A percentile compares a stretch with the other conserved stretches of the same genome.
These are phyloP conservation scores for Bombus pascuorum DNA, from an alignment of 1,140 invertebrate species.

Conservation along the genomic window DNA sequence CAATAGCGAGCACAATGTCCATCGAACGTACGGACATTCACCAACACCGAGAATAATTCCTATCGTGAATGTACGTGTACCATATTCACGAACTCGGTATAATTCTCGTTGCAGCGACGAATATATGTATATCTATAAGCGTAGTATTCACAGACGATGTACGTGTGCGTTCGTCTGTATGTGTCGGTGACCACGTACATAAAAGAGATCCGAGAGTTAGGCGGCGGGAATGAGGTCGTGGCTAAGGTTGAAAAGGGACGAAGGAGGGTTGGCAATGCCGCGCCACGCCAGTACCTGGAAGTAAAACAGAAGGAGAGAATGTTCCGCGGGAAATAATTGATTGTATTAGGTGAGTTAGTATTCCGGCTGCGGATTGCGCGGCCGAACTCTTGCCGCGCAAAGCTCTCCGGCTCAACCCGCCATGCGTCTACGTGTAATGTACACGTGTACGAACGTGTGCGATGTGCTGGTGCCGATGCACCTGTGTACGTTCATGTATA, in stretches of 20 bases:
- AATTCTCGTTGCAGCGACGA: constrained; percentile 1
- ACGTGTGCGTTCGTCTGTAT: not conserved
- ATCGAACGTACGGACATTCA: not conserved
- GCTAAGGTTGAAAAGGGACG: constrained; percentile 60
- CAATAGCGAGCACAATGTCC: not conserved
- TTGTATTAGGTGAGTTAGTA: constrained; percentile 81
- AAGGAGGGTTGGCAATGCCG: constrained; percentile 56
- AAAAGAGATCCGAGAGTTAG: constrained; percentile 12
- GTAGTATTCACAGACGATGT: not conserved
- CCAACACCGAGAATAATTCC: constrained; percentile 12
- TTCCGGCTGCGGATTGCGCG: constrained; percentile 75
- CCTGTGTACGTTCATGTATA: not conserved
- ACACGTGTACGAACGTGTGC: not conserved
- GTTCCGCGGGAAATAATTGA: constrained; percentile 80
- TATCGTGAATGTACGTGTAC: constrained; percentile 1
- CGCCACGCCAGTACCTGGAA: constrained; percentile 61
- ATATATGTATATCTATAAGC: not conserved
- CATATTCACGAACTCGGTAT: not conserved
- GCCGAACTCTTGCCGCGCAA: constrained; percentile 65
- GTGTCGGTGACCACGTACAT: constrained; percentile 36
- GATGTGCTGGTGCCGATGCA: too few species aligned
- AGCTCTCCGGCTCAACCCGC: constrained; percentile 51
- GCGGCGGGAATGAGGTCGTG: constrained; percentile 12
- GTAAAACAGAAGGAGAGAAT: constrained; percentile 77
- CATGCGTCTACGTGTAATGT: constrained; percentile 1